Evolutionary conservation across 2,113 vertebrate species (phyloP).

Genomic region (Spilogale gracilis): DNA sequence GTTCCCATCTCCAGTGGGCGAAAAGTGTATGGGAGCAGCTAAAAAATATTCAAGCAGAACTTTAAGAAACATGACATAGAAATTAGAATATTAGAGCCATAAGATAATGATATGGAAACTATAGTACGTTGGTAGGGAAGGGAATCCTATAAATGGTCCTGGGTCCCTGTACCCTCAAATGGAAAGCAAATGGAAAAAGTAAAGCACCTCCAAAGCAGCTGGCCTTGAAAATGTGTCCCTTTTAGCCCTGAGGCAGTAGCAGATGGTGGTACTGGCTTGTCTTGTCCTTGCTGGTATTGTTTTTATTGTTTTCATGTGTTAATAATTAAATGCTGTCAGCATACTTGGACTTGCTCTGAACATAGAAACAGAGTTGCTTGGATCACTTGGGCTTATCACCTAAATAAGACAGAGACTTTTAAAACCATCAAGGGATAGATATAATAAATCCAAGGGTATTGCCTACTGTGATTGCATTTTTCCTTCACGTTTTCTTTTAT

Average conservation of each 20-base stretch:
- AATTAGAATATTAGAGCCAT: neutral
- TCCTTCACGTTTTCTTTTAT: neutral
- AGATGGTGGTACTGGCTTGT: neutral
- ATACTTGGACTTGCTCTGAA: neutral
- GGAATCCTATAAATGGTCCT: slow-evolving; percentile 28
- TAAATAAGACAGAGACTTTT: slow-evolving; percentile 33
- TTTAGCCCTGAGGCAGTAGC: neutral
- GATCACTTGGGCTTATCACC: neutral
- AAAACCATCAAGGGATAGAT: slow-evolving; percentile 1
- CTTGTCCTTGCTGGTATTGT: neutral
- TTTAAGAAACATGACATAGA: neutral
- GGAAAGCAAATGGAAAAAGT: neutral
- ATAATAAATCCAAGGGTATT: neutral
- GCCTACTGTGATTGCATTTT: neutral
- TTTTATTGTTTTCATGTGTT: slow-evolving; percentile 39
- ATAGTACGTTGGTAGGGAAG: neutral
- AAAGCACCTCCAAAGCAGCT: neutral
- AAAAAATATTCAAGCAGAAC: neutral
- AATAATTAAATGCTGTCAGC: slow-evolving; percentile 58
- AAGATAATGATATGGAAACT: slow-evolving; percentile 33
- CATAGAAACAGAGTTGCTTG: slow-evolving; percentile 11
- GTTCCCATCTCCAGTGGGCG: neutral
- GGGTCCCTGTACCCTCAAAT: neutral
- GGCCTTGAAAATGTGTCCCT: neutral
- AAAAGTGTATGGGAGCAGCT: neutral